Conservation (phyloP, 1,140 invertebrate species). For the Saxidomus purpurata region DNA sequence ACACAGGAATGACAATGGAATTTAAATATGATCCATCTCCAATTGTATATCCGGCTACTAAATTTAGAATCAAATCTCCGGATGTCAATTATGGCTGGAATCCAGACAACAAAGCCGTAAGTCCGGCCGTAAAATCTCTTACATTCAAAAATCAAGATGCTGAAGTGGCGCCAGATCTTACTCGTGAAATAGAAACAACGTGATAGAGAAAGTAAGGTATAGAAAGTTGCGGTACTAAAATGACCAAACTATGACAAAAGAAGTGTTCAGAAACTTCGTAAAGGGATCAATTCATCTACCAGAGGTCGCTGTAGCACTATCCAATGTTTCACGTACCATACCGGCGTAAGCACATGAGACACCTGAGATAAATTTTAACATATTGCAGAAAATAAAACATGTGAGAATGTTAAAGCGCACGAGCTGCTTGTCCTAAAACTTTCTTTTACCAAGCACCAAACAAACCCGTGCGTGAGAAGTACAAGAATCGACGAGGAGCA, state of each 20-base stretch:
- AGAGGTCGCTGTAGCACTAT: not conserved
- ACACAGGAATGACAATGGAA: slow-evolving; percentile 63
- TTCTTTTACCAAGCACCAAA: no score
- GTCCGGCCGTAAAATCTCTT: slow-evolving; percentile 49
- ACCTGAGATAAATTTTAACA: not conserved
- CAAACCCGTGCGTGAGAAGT: no score
- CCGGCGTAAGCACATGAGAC: not conserved
- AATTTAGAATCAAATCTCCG: slow-evolving; percentile 68
- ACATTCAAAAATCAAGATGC: slow-evolving; percentile 64
- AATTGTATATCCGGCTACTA: slow-evolving; percentile 58
- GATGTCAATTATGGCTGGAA: slow-evolving; percentile 57
- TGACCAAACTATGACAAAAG: not conserved
- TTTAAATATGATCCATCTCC: slow-evolving; percentile 56
- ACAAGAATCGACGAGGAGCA: no score
- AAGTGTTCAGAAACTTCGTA: not conserved
- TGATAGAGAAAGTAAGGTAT: slow-evolving; percentile 33
- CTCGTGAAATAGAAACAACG: slow-evolving; percentile 61
- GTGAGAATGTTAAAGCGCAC: not conserved
- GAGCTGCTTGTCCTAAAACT: not conserved
- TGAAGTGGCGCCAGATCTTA: slow-evolving; percentile 58
- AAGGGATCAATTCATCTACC: slow-evolving; percentile 18
- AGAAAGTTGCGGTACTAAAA: no score
- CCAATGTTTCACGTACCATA: not conserved
- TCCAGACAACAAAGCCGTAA: slow-evolving; percentile 20
- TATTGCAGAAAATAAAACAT: not conserved